Base-by-base conservation (phyloP, 2,888 invertebrate species). In the Pogonocherus hispidulus region DNA sequence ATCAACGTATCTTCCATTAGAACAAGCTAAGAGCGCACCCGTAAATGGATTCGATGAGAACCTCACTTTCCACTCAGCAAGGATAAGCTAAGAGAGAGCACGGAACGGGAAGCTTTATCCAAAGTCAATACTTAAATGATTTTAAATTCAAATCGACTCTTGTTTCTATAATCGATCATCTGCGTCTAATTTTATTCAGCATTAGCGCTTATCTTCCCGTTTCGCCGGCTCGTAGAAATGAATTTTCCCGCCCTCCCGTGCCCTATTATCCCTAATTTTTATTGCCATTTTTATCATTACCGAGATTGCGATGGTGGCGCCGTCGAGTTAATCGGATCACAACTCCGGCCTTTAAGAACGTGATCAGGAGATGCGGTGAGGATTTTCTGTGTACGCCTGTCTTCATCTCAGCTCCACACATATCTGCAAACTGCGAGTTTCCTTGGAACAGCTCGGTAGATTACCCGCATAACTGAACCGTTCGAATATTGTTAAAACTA, bases 111-210 rank as follows among this genome's bases (percentile, higher is more conserved):
- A 64, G 67, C 65, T 66, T 69, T 60, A 88, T 80, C 79, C 76
- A 79, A 78, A 77, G 80, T 80, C 80, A 82, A 83, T 82, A 81
- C 76, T 76, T 76, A 79, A 81, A 82, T 83, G 78, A 83, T 84
- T 83, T 83, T 81, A 83, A 84, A 84, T 84, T 84, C 80, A 84
- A 84, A 84, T 83, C 72, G 73, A 66, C 88, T 70, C 78, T 78
- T 78, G 80, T 79, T 79, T 76, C 79, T 82, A 89, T 89, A 89
- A 90, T 89, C 89, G 89, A 90, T 90, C 88, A 89, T 89, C 88
- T 88, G 86, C 86, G 86, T 75, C 88, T 89, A 89, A 90, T 90
- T 90, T 89, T 88, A 89, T 89, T 89, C 88, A 86, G 87, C 70
- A 71, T 70, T 70, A 67, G 70, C 66, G 77, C 79, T 83, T 82